phyloP scores from a whole-genome alignment of 2,797 vertebrate genomes.

The Sus cebifrons region DNA sequence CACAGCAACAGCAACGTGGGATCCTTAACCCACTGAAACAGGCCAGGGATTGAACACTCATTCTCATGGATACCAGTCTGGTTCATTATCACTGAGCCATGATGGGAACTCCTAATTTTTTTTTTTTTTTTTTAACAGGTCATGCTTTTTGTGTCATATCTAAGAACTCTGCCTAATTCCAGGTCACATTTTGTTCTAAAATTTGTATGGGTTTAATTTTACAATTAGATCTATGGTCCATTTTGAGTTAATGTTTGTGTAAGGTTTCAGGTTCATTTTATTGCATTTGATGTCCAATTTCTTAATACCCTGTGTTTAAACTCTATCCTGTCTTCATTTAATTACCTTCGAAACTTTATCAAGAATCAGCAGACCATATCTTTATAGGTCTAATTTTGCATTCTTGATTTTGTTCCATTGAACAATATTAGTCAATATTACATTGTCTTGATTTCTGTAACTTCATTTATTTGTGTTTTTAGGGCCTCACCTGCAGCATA shows the following conservation, averaged over 20 bases:
- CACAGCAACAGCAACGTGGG: too few species aligned
- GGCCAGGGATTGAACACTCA: too few species aligned
- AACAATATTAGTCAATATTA: background rate
- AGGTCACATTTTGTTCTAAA: background rate
- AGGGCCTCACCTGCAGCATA: too few species aligned
- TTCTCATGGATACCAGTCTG: too few species aligned
- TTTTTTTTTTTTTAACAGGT: background rate
- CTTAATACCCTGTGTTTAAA: background rate
- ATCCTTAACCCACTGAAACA: too few species aligned
- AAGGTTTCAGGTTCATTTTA: background rate
- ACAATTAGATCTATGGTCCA: background rate
- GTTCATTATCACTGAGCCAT: too few species aligned
- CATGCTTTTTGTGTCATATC: background rate
- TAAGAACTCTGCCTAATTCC: background rate
- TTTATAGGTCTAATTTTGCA: background rate
- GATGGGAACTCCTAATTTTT: too few species aligned
- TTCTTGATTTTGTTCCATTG: background rate
- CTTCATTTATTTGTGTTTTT: background rate
- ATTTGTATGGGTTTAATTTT: background rate
- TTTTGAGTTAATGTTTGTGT: background rate
- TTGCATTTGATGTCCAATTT: background rate
- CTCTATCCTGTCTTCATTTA: background rate
- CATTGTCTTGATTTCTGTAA: background rate
- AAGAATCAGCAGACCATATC: background rate
- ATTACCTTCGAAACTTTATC: background rate